Base-by-base conservation (phyloP, 2,888 invertebrate genomes). In the Drosophila longiperda region DNA sequence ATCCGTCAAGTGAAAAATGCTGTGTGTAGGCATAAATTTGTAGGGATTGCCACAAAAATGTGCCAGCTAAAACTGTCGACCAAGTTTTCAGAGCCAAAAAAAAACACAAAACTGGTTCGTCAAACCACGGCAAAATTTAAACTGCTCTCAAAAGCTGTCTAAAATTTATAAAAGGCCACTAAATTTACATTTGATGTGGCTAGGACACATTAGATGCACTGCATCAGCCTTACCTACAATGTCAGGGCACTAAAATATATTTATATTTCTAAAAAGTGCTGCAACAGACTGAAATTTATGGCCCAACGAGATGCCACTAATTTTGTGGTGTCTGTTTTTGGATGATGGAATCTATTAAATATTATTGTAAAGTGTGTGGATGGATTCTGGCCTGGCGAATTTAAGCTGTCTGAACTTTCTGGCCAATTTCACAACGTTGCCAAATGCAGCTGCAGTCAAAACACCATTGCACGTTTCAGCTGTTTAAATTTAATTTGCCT, bases 401-500 rank as follows among this genome's bases (percentile, higher is more conserved):
- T 71, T 62, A 69, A 76, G 73, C 66, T 55, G 58, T 66, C 17
- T 6, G 34, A 71, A 80, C 53, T 74, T 79, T 77, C 65, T 57
- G 67, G 64, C 57, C 80, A 80, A 79, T 79, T 77, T 69, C 64
- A 75, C 61, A 49, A 33, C 36, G 65, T 52, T 59, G 60, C 60
- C 62, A 73, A 69, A 66, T 76, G 70, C 67, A 34, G 73, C 68
- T 49, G 71, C 71, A 76, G 69, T 58, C 72, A 59, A 59, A 71
- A 77, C 70, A 62, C 68, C 69, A 67, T 66, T 76, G 87, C 87
- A 87, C 89, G 87, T 87, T 67, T 73, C 80, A 75, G 66, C 80
- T 80, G 89, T 82, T 87, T 87, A 87, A 87, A 87, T 87, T 89
- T 87, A 89, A 89, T 87, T 87, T 89, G 82, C 73, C 72, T 71